Evolutionary conservation across 2,797 vertebrate species (phyloP).

Genomic region (Acanthopagrus latus): DNA sequence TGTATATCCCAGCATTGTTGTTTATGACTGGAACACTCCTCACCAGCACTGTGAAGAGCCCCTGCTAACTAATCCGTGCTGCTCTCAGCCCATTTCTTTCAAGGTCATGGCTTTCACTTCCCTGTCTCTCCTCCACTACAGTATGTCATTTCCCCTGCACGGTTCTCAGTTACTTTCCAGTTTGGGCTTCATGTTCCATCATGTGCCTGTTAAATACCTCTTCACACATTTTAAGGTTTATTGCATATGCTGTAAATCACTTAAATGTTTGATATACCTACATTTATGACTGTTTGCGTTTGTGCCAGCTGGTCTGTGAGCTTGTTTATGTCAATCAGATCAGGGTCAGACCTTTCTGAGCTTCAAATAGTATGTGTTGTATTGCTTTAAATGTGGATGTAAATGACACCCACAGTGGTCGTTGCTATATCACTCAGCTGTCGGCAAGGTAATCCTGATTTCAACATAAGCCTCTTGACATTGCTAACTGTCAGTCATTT

Average conservation of each 20-base stretch:
- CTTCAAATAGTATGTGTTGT: background rate
- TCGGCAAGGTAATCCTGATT: background rate
- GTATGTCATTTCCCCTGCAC: background rate
- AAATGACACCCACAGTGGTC: background rate
- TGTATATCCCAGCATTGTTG: conserved; percentile 22
- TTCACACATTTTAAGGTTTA: background rate
- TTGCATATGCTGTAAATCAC: conserved; percentile 1
- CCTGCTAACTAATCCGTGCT: conserved; percentile 30
- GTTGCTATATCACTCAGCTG: background rate
- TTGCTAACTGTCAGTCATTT: conserved; percentile 4
- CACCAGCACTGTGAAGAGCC: conserved; percentile 30
- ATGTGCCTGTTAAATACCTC: conserved; percentile 1
- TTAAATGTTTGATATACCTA: background rate
- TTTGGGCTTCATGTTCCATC: background rate
- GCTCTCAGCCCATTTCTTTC: conserved; percentile 41
- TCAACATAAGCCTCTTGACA: background rate
- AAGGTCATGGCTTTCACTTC: conserved; percentile 57
- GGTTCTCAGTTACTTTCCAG: background rate
- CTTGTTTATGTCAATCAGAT: conserved; percentile 12
- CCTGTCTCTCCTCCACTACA: background rate
- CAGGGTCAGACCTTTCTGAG: background rate
- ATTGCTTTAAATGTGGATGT: background rate
- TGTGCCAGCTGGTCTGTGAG: background rate
- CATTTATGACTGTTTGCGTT: background rate
- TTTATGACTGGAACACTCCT: conserved; percentile 35